Evolutionary conservation across 2,888 invertebrate genomes (phyloP).

Genomic region (Megamerina dolium): DNA sequence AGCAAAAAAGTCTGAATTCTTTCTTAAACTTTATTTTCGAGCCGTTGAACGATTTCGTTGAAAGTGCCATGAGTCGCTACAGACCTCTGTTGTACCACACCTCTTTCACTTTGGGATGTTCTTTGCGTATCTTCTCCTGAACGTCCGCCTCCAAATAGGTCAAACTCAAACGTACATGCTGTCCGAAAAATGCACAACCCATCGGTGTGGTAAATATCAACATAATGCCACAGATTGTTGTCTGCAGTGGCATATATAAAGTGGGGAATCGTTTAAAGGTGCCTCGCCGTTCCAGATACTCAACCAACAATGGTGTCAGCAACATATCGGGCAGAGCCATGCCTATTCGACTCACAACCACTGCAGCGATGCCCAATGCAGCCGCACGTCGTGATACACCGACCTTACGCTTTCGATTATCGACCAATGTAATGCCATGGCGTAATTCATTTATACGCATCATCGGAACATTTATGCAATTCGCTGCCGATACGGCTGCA

Average conservation of each 20-base stretch:
- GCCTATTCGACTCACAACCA: slow-evolving; percentile 77
- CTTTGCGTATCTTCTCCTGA: slow-evolving; percentile 56
- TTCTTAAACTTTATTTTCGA: too few relatives aligned
- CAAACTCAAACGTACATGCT: slow-evolving; percentile 66
- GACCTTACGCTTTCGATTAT: slow-evolving; percentile 64
- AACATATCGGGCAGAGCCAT: slow-evolving; percentile 95
- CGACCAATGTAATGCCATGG: slow-evolving; percentile 76
- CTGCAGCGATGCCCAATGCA: slow-evolving; percentile 74
- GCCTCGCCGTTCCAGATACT: slow-evolving; percentile 61
- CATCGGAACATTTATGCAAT: slow-evolving; percentile 96
- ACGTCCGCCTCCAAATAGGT: slow-evolving; percentile 68
- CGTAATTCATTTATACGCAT: slow-evolving; percentile 86
- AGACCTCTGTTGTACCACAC: slow-evolving; percentile 91
- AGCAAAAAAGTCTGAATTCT: too few relatives aligned
- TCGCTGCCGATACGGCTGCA: slow-evolving; percentile 91
- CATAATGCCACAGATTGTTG: slow-evolving; percentile 58
- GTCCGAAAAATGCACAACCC: slow-evolving; percentile 92
- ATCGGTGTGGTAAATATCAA: slow-evolving; percentile 91
- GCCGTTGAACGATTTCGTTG: too few relatives aligned
- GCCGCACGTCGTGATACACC: slow-evolving; percentile 68
- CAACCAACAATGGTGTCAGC: slow-evolving; percentile 66
- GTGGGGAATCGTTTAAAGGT: slow-evolving; percentile 59
- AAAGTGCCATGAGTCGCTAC: too few relatives aligned
- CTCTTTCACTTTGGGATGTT: slow-evolving; percentile 54
- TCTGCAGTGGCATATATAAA: slow-evolving; percentile 68